Evolutionary conservation across 2,888 invertebrate species (phyloP).

Genomic region (Ctena decussata): DNA sequence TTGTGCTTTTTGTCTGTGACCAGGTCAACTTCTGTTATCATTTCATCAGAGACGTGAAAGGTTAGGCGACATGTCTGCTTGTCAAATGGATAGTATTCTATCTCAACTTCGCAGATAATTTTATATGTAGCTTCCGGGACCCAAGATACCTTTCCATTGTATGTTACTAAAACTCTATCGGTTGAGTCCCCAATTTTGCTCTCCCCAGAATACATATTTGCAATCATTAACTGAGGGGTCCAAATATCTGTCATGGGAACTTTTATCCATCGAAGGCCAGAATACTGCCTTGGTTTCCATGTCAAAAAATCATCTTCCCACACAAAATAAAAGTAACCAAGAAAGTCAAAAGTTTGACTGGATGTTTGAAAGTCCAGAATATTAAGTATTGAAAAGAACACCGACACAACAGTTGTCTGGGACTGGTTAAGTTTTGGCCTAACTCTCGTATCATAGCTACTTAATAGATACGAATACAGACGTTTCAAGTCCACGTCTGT

Average conservation of each 20-base stretch:
- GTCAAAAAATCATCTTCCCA: background rate
- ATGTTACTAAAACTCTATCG: background rate
- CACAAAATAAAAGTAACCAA: background rate
- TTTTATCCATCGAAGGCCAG: background rate
- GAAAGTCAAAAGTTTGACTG: background rate
- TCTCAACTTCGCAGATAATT: background rate
- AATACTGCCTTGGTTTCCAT: background rate
- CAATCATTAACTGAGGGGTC: background rate
- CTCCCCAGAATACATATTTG: background rate
- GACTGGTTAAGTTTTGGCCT: background rate
- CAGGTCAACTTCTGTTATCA: background rate
- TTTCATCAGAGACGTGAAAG: background rate
- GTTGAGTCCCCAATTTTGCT: background rate
- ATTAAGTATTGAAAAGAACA: background rate
- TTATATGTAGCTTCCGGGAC: conserved; percentile 1
- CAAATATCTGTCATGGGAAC: background rate
- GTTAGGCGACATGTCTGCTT: background rate
- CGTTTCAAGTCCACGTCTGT: background rate
- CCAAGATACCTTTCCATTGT: background rate
- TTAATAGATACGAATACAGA: background rate
- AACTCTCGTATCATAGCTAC: background rate
- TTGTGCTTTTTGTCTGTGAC: background rate
- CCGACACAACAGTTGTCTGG: background rate
- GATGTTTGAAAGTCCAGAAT: background rate
- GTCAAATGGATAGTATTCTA: background rate